Evolutionary conservation across 2,113 vertebrate species (phyloP).

Genomic region (Oryzias melastigma): DNA sequence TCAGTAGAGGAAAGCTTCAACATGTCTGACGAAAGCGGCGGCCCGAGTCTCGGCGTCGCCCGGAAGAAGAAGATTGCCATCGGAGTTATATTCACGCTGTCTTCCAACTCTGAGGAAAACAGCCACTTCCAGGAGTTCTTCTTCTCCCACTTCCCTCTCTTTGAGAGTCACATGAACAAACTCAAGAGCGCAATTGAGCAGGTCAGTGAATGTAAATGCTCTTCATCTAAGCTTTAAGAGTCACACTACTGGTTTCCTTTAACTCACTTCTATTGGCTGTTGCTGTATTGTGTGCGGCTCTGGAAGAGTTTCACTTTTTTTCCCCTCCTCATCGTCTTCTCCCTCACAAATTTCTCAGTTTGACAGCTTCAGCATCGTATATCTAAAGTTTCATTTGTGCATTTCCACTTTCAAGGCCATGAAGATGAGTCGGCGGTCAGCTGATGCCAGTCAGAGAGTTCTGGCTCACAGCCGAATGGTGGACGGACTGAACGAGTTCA

Average conservation of each 20-base stretch:
- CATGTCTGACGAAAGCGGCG: conserved; percentile 92
- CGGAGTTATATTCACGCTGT: conserved; percentile 93
- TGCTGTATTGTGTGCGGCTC: conserved; percentile 11
- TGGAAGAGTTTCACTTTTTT: conserved; percentile 19
- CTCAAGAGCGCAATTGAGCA: conserved; percentile 97
- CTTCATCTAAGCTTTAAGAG: neutral
- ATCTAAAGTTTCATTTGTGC: conserved; percentile 41
- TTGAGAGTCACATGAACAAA: conserved; percentile 99
- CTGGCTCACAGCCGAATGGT: conserved; percentile 94
- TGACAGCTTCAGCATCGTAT: conserved; percentile 28
- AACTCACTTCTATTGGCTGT: conserved; percentile 14
- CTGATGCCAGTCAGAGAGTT: conserved; percentile 91
- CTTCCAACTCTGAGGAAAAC: conserved; percentile 89
- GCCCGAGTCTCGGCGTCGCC: conserved; percentile 85
- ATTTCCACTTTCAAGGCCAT: conserved; percentile 87
- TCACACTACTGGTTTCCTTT: too few species aligned
- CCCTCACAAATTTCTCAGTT: conserved; percentile 21
- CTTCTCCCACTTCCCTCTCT: conserved; percentile 98
- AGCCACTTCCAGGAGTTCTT: conserved; percentile 97
- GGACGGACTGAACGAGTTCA: conserved; percentile 97
- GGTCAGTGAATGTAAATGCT: conserved; percentile 66
- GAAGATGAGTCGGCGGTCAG: conserved; percentile 96
- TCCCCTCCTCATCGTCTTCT: neutral
- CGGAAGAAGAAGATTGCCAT: conserved; percentile 99
- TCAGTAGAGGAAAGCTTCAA: conserved; percentile 99